Percentiles rank a stretch among this genome's conserved stretches.
Conservation (phyloP, 2,113 vertebrate species). For the Mus musculus region GRCm39 chr16:31086501-31087000, state of each 20-base stretch:
- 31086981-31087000: neutral
- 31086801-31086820: neutral
- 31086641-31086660: neutral
- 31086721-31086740: neutral
- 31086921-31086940: neutral
- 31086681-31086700: neutral
- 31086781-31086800: neutral
- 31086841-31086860: neutral
- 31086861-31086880: neutral
- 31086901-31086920: neutral
- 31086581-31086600: neutral
- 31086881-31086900: neutral
- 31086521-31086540: neutral
- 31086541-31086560: neutral
- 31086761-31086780: slow-evolving; percentile 11
- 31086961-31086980: neutral
- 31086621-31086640: neutral
- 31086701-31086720: neutral
- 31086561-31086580: neutral
- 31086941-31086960: neutral
- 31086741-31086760: slow-evolving; percentile 15
- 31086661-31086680: neutral
- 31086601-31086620: neutral
- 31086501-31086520: neutral
- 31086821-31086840: neutral